These are phyloP conservation scores for Rhea americana DNA, from an alignment of 2,113 vertebrate genomes.

Conservation along the genomic window DNA sequence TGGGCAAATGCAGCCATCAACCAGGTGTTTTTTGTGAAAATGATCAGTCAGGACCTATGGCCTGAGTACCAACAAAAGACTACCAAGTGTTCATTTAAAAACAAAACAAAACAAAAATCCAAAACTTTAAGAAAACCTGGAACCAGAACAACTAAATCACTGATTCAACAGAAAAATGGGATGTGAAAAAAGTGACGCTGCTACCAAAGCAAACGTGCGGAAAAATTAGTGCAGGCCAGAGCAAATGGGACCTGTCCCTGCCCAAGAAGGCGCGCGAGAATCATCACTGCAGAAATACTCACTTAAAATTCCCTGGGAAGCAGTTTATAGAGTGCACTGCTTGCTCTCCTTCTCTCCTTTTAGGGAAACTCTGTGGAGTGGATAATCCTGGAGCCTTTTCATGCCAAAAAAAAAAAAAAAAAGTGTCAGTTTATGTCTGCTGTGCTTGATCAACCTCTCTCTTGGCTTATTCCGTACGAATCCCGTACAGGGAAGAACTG, in stretches of 20 bases:
- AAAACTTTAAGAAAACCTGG: neutral
- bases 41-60: neutral
- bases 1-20: neutral
- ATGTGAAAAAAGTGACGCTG: neutral
- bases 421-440: neutral
- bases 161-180: neutral
- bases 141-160: slow-evolving; percentile 25
- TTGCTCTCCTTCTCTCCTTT: slow-evolving; percentile 12
- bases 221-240: neutral
- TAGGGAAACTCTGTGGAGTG: slow-evolving; percentile 21
- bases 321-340: neutral
- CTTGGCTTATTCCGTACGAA: neutral
- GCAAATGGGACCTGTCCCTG: neutral
- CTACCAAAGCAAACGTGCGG: neutral
- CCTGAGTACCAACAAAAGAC: neutral
- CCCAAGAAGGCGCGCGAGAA: neutral
- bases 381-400: neutral
- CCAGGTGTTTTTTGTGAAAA: slow-evolving; percentile 12
- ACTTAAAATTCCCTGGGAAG: neutral
- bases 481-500: neutral
- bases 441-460: neutral
- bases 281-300: neutral
- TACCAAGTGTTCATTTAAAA: neutral
- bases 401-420: neutral
- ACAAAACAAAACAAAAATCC: neutral